phyloP scores from a whole-genome alignment of 2,797 vertebrate species.

The Sebastiscus tertius region DNA sequence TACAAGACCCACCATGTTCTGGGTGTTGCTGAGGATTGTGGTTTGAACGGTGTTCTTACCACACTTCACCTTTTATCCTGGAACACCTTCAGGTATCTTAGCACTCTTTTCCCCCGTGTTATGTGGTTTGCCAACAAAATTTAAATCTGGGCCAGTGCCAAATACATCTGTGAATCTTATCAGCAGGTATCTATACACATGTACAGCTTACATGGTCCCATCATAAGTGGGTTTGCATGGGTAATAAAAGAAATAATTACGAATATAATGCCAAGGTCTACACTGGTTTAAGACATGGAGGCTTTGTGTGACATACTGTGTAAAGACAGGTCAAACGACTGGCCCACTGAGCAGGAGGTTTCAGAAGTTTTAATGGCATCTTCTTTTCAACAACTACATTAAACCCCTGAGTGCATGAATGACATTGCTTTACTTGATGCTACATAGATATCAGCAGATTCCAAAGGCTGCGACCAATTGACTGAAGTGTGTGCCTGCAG shows the following conservation, averaged over 20 bases:
- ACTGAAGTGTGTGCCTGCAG: conserved; percentile 50
- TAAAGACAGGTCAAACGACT: background rate
- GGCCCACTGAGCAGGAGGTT: background rate
- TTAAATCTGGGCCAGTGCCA: background rate
- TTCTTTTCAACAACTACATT: background rate
- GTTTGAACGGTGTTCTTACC: conserved; percentile 21
- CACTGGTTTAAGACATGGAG: background rate
- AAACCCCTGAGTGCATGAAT: background rate
- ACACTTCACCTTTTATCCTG: conserved; percentile 12
- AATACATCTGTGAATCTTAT: background rate
- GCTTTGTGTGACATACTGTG: background rate
- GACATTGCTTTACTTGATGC: background rate
- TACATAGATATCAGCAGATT: background rate
- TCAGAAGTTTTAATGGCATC: background rate
- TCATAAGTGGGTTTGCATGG: background rate
- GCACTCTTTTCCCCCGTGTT: background rate
- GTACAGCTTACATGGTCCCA: background rate
- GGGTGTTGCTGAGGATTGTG: conserved; percentile 23
- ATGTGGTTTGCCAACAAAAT: background rate
- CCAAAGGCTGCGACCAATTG: background rate
- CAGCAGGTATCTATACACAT: background rate
- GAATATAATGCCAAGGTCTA: background rate
- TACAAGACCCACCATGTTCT: conserved; percentile 39
- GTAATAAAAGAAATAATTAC: background rate
- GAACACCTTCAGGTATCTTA: conserved; percentile 12